Evolutionary conservation across 2,113 vertebrate species (phyloP), one percentile per base, ranked within the genome.

Genomic region (Serinus canaria): DNA sequence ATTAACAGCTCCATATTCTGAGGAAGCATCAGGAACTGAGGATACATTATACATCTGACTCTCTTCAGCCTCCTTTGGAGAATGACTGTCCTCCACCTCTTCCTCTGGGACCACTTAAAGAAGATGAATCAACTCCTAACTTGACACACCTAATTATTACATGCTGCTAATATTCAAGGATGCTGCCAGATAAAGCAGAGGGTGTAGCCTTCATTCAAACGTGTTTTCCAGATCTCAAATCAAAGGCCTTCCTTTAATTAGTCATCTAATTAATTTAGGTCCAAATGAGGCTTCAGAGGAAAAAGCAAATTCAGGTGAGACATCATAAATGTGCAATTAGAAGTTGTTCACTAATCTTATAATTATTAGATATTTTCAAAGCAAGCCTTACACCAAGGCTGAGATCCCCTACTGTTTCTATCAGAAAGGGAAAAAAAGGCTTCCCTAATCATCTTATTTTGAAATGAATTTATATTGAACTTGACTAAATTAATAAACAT

Each of bases 321-420:
- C 93, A 93, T 93, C 82, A 74, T 83, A 89, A 92, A 90, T 85
- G 83, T 86, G 55, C 87, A 95, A 95, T 95, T 83, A 88, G 13
- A 86, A 94, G 64, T 44, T 21, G 9, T 68, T 77, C 47, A 31
- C 63, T 74, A 91, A 79, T 90, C 53, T 81, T 69, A 31, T 90
- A 97, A 96, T 91, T 83, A 80, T 25, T 59, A 63, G 21, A 37
- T 63, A n/a, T 63, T 94, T 95, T 91, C 79, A 90, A 90, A 94
- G 81, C 67, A 88, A 88, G 68, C 35, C 20, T 56, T 80, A 82
- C 24, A 88, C 88, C 2, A 15, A 89, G 55, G 30, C 13, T 67
- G 35, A 87, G 30, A 35, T 87, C 18, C 35, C 22, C 59, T 87
- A 46, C 92, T 90, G 27, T 83, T 86, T 81, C 47, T 72, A 20